These are phyloP conservation scores for Odontomyia ornata DNA, from an alignment of 2,888 invertebrate genomes.

Conservation along the genomic window DNA sequence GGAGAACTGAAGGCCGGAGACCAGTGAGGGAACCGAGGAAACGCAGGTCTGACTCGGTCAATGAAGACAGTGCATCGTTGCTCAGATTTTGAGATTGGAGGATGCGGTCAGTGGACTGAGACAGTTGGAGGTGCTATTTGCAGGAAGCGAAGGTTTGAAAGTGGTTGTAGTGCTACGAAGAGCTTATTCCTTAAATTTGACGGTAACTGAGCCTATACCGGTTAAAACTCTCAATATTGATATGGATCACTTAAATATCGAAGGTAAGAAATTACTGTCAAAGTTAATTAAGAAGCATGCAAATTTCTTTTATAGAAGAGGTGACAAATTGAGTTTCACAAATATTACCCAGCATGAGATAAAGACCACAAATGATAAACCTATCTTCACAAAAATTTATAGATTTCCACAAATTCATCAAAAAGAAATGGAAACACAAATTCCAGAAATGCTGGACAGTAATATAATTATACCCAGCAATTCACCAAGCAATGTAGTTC, in stretches of 20 bases:
- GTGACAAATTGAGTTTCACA: constrained; percentile 7
- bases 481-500: constrained; percentile 30
- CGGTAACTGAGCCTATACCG: too few relatives aligned
- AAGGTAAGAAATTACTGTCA: not conserved
- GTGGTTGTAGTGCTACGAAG: too few relatives aligned
- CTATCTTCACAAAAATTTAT: constrained; percentile 33
- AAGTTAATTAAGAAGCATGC: not conserved
- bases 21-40: too few relatives aligned
- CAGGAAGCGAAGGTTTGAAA: too few relatives aligned
- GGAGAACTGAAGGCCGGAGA: too few relatives aligned
- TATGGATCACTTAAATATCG: constrained; percentile 17
- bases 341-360: not conserved
- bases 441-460: constrained; percentile 18
- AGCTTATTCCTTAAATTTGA: too few relatives aligned
- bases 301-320: constrained; percentile 12
- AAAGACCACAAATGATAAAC: constrained; percentile 1
- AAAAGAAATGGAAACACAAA: constrained; percentile 40
- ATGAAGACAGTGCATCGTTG: too few relatives aligned
- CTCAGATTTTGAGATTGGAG: too few relatives aligned
- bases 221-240: too few relatives aligned
- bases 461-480: constrained; percentile 15
- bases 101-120: too few relatives aligned
- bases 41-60: too few relatives aligned
- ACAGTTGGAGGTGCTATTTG: too few relatives aligned
- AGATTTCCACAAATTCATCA: constrained; percentile 33